Percentiles rank a stretch among this genome's conserved stretches.
Evolutionary conservation across 2,888 invertebrate genomes (phyloP).

Genomic region (Pterostichus madidus): DNA sequence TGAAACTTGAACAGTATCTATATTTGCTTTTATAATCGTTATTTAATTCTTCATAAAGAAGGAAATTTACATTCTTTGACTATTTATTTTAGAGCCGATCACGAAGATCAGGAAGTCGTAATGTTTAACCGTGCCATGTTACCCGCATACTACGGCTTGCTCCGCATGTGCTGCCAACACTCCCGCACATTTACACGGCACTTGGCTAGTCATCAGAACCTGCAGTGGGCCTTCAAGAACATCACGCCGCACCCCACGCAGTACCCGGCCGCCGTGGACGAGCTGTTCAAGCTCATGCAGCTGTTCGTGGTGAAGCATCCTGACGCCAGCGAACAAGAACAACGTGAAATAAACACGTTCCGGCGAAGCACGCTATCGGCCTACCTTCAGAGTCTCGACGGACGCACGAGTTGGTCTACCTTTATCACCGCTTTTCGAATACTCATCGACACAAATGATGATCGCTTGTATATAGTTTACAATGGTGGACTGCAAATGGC

Average conservation of each 20-base stretch:
- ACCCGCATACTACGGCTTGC: constrained; percentile 93
- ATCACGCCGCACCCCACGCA: constrained; percentile 97
- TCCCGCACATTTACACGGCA: constrained; percentile 91
- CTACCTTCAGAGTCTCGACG: constrained; percentile 93
- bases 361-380: constrained; percentile 91
- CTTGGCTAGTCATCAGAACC: constrained; percentile 94
- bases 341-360: constrained; percentile 91
- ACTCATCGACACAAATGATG: constrained; percentile 93
- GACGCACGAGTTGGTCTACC: constrained; percentile 96
- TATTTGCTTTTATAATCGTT: no score
- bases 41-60: no score
- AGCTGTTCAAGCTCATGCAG: constrained; percentile 93
- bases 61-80: no score
- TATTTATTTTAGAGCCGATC: constrained; percentile 87
- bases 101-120: constrained; percentile 97
- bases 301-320: constrained; percentile 92
- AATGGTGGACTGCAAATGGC: constrained; percentile 92
- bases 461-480: constrained; percentile 92
- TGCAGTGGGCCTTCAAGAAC: constrained; percentile 98
- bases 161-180: constrained; percentile 94
- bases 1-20: no score
- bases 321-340: constrained; percentile 87
- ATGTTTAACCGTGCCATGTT: constrained; percentile 96
- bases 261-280: constrained; percentile 95
- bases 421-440: constrained; percentile 93